Conservation (phyloP, 2,888 invertebrate species). For the Dexiosoma caninum region DNA sequence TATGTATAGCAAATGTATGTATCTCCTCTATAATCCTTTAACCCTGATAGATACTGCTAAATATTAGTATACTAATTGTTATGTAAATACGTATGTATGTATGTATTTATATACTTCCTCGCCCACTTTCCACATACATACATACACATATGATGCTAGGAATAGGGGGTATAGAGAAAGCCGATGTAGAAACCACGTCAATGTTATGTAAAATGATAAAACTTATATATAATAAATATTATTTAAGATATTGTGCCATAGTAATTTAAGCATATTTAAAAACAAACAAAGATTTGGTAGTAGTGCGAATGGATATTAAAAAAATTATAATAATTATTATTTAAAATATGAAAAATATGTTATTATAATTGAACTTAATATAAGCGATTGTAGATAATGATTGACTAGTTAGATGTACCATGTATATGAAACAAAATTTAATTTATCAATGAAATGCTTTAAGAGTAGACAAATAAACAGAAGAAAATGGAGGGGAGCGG, state of each 20-base stretch:
- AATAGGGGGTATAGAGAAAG: not conserved
- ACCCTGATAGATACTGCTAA: not conserved
- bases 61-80: not conserved
- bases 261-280: conserved; percentile 51
- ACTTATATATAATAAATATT: not conserved
- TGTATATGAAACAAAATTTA: conserved; percentile 28
- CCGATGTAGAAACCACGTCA: conserved; percentile 37
- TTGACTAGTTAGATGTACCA: conserved; percentile 48
- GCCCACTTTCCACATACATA: not conserved
- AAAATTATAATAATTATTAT: conserved; percentile 19
- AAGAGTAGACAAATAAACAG: conserved; percentile 20
- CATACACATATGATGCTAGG: not conserved
- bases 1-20: not conserved
- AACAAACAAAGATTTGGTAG: not conserved
- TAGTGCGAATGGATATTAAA: not conserved
- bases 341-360: conserved; percentile 1
- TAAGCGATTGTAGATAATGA: conserved; percentile 55
- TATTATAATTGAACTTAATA: conserved; percentile 26
- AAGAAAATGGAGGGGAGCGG: conserved; percentile 15
- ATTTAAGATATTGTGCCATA: conserved; percentile 60
- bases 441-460: conserved; percentile 41
- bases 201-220: conserved; percentile 38
- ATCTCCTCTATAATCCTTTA: too few species aligned
- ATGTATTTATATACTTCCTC: not conserved
- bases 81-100: not conserved